phyloP scores from a whole-genome alignment of 2,113 vertebrate species.

The Lamprologus lemairii region DNA sequence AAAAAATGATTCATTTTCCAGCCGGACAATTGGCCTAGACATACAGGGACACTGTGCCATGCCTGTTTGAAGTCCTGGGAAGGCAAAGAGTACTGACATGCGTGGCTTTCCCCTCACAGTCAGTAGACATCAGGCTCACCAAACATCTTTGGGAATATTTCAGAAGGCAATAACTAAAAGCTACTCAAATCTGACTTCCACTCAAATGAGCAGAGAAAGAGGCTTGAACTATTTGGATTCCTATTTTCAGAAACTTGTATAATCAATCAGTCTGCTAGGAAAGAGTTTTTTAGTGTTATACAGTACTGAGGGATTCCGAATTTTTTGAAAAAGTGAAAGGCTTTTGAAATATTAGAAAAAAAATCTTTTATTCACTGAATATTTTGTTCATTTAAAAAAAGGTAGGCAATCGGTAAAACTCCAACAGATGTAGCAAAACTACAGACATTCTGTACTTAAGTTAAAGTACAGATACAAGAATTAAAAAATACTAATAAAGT shows the following conservation, averaged over 20 bases:
- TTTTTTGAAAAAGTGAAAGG: neutral
- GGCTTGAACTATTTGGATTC: neutral
- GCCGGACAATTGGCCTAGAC: constrained; percentile 13
- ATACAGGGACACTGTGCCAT: neutral
- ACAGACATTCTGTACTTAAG: neutral
- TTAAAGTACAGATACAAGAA: neutral
- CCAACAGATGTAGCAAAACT: neutral
- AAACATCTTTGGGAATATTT: constrained; percentile 37
- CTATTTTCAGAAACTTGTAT: neutral
- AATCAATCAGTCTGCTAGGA: neutral
- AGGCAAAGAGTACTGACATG: constrained; percentile 19
- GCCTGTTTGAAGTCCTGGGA: constrained; percentile 30
- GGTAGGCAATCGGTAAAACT: neutral
- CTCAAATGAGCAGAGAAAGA: neutral
- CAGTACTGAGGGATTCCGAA: neutral
- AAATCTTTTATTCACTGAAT: neutral
- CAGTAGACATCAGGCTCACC: neutral
- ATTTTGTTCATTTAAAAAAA: neutral
- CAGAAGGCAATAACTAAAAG: constrained; percentile 21
- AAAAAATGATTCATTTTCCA: neutral
- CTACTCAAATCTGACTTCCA: neutral
- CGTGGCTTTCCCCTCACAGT: neutral
- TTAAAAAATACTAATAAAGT: neutral
- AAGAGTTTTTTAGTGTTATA: neutral
- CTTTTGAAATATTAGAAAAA: neutral